These are phyloP conservation scores for Apodemus agrarius DNA, from an alignment of 2,797 vertebrate genomes.

Conservation along the genomic window DNA sequence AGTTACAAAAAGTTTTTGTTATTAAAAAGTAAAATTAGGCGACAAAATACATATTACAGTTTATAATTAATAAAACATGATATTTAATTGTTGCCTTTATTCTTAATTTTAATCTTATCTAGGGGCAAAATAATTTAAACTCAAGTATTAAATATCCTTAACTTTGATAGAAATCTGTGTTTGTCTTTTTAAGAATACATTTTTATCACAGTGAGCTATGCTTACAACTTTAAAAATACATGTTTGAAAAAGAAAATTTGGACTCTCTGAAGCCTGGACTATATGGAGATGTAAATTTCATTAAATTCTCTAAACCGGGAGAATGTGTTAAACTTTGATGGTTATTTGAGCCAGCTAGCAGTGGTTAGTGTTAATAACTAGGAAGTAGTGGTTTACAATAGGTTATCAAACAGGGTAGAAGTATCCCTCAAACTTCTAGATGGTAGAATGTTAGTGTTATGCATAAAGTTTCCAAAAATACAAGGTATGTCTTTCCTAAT, in stretches of 20 bases:
- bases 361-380: slow-evolving; percentile 50
- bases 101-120: slow-evolving; percentile 63
- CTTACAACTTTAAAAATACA: slow-evolving; percentile 8
- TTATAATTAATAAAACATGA: slow-evolving; percentile 32
- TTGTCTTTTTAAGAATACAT: slow-evolving; percentile 58
- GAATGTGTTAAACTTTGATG: slow-evolving; percentile 47
- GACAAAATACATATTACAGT: slow-evolving; percentile 11
- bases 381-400: slow-evolving; percentile 27
- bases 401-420: slow-evolving; percentile 28
- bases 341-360: slow-evolving; percentile 1
- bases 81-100: background rate
- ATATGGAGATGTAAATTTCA: background rate
- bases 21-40: slow-evolving; percentile 40
- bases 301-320: slow-evolving; percentile 26
- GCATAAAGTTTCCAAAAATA: slow-evolving; percentile 33
- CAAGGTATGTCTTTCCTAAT: slow-evolving; percentile 33
- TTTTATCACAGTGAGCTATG: slow-evolving; percentile 44
- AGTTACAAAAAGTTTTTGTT: slow-evolving; percentile 27
- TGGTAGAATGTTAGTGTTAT: slow-evolving; percentile 27
- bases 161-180: slow-evolving; percentile 44
- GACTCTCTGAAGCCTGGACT: background rate
- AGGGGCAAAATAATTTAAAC: slow-evolving; percentile 44
- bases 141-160: background rate
- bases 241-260: slow-evolving; percentile 36
- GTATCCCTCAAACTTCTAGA: background rate